Conservation (phyloP, 2,113 vertebrate genomes). For the Hepsetus odoe region DNA sequence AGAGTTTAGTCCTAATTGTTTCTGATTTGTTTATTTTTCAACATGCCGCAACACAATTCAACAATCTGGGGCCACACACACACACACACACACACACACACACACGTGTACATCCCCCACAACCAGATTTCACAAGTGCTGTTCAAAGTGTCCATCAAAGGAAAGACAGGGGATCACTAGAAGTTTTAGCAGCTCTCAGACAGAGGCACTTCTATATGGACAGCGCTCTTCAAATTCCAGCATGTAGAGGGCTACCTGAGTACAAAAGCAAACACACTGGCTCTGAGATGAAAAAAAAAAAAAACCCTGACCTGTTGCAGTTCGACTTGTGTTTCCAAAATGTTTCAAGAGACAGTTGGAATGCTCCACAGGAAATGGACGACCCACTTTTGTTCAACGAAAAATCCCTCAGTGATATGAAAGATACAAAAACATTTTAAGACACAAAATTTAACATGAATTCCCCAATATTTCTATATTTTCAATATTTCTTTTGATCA, state of each 20-base stretch:
- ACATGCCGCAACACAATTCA: constrained; percentile 70
- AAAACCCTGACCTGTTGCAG: background rate
- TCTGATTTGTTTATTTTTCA: constrained; percentile 81
- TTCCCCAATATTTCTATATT: background rate
- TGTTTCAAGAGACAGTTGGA: background rate
- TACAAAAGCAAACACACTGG: constrained; percentile 1
- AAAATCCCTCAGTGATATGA: too few species aligned
- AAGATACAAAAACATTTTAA: too few species aligned
- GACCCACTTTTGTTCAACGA: background rate
- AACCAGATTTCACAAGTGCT: constrained; percentile 64
- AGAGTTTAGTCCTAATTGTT: constrained; percentile 82
- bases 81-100: constrained; percentile 34
- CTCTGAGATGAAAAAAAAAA: background rate
- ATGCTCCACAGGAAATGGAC: background rate
- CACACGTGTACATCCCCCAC: constrained; percentile 53
- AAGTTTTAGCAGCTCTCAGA: constrained; percentile 59
- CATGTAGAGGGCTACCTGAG: background rate
- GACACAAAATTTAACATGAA: too few species aligned
- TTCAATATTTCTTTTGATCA: background rate
- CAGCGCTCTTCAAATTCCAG: background rate
- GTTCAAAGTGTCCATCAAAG: constrained; percentile 69
- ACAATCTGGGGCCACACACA: constrained; percentile 59
- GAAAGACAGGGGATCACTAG: constrained; percentile 59
- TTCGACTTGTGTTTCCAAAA: background rate
- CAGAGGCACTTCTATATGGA: background rate